Base-by-base conservation (phyloP, 2,888 invertebrate species). In the Sminthurides aquaticus region DNA sequence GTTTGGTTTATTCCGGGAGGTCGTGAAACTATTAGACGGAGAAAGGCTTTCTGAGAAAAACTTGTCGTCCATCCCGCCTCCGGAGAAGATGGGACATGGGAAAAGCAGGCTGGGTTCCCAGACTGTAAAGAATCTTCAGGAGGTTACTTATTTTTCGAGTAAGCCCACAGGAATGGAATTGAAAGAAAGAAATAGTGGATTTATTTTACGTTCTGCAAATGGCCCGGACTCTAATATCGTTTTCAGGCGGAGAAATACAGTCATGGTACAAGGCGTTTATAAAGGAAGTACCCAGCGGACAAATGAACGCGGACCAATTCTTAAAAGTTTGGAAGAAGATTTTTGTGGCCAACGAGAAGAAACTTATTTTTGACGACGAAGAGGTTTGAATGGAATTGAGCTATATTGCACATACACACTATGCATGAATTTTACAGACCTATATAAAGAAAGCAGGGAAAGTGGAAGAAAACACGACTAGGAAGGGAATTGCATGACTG, bases 61-160 rank as follows among this genome's bases (percentile, higher is more conserved):
- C n/a, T n/a, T n/a, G n/a, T n/a, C n/a, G n/a, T n/a, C n/a, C n/a
- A n/a, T n/a, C n/a, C n/a, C n/a, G n/a, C n/a, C n/a, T n/a, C n/a
- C n/a, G 43, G 24, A 25, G 3, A 15, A 56, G 3, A 62, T 62
- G 62, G 62, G 62, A 2, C 27, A 24, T 3, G 55, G 55, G 15
- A 62, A 62, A 34, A 62, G 62, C 43, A 27, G 25, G 25, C 52
- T 62, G 43, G 22, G 54, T 1, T 54, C 62, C 1, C 34, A 62
- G 29, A 24, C 62, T 1, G 29, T 62, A 11, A 20, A 52, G 2
- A 25, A 54, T 26, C 28, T 62, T n/a, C 54, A 62, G 28, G 55
- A 55, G 8, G 62, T 62, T 24, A 62, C 62, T 2, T 62, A 62
- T 55, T 62, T 62, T 34, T 62, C 62, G 5, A 49, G 62, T 55